These are phyloP conservation scores for Cheumatopsyche charites DNA, from an alignment of 1,140 invertebrate genomes.

Conservation along the genomic window DNA sequence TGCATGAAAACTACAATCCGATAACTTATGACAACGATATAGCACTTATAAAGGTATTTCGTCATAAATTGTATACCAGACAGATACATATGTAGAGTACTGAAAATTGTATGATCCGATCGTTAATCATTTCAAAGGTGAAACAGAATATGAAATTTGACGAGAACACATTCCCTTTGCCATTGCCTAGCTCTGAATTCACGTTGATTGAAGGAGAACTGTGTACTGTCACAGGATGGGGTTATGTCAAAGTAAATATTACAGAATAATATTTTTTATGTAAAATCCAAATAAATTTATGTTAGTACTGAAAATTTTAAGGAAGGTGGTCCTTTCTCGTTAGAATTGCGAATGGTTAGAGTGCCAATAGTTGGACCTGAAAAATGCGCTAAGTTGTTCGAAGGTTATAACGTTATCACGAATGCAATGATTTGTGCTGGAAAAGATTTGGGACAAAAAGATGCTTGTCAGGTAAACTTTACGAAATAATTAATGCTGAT, in stretches of 20 bases:
- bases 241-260: constrained; percentile 26
- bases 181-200: constrained; percentile 11
- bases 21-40: constrained; percentile 61
- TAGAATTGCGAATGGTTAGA: constrained; percentile 39
- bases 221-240: constrained; percentile 34
- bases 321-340: constrained; percentile 32
- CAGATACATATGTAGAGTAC: not conserved
- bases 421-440: constrained; percentile 52
- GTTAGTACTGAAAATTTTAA: constrained; percentile 29
- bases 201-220: constrained; percentile 16
- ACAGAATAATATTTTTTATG: too few species aligned
- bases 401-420: constrained; percentile 36
- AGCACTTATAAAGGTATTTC: constrained; percentile 56
- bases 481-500: not conserved
- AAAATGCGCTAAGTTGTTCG: constrained; percentile 17
- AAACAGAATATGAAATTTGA: constrained; percentile 26
- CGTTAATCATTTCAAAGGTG: constrained; percentile 17
- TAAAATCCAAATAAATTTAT: too few species aligned
- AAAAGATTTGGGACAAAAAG: constrained; percentile 46
- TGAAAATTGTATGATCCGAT: not conserved
- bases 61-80: not conserved
- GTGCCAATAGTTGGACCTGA: constrained; percentile 30
- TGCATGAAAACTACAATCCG: constrained; percentile 55
- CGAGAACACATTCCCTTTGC: constrained; percentile 20
- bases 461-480: constrained; percentile 48